Evolutionary conservation across 1,140 invertebrate species (phyloP).

Genomic region (Conopomorpha cramerella): DNA sequence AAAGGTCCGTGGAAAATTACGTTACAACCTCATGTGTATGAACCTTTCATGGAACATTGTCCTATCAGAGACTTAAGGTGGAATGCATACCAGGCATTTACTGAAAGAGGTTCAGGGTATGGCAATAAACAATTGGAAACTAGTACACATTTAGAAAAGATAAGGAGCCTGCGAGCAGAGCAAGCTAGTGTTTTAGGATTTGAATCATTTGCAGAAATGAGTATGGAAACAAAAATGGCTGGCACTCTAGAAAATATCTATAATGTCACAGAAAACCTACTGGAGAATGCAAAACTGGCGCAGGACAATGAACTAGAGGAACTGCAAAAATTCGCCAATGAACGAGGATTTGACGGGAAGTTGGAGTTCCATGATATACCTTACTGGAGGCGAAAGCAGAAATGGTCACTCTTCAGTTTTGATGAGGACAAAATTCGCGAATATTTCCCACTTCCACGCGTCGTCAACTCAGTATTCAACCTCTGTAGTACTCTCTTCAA

Average conservation of each 20-base stretch:
- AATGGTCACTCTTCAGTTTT: conserved; percentile 66
- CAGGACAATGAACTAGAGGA: conserved; percentile 77
- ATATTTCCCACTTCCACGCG: conserved; percentile 83
- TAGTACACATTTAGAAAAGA: conserved; percentile 76
- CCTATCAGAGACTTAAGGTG: conserved; percentile 74
- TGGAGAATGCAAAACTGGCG: conserved; percentile 68
- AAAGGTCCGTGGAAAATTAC: conserved; percentile 81
- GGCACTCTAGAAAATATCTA: conserved; percentile 79
- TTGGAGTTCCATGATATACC: conserved; percentile 84
- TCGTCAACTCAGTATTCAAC: conserved; percentile 76
- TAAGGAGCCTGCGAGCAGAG: conserved; percentile 69
- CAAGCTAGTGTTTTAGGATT: conserved; percentile 81
- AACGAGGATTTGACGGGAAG: conserved; percentile 71
- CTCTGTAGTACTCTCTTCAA: conserved; percentile 79
- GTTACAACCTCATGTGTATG: conserved; percentile 71
- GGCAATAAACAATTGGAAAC: conserved; percentile 71
- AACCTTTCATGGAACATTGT: conserved; percentile 82
- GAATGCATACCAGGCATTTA: conserved; percentile 81
- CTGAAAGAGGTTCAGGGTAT: conserved; percentile 70
- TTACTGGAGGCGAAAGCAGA: conserved; percentile 82
- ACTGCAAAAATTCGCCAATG: conserved; percentile 76
- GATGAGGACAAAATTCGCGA: conserved; percentile 74
- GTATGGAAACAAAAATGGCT: conserved; percentile 95
- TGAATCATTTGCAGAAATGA: conserved; percentile 79
- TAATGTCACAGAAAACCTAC: conserved; percentile 71